These are phyloP conservation scores for Muraenolepis orangiensis DNA, from an alignment of 2,797 vertebrate species.

Conservation along the genomic window DNA sequence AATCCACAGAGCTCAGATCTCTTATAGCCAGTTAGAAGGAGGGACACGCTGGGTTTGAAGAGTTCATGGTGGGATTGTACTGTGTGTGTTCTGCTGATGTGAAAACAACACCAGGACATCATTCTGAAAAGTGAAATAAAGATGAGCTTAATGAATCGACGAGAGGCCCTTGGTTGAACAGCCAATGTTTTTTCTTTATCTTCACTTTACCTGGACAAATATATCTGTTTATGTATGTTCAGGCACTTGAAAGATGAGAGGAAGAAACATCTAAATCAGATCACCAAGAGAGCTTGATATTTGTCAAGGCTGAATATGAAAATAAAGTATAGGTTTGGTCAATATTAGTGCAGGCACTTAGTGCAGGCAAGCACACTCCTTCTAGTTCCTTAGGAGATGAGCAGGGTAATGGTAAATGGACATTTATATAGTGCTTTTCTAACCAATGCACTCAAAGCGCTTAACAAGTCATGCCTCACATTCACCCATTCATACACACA, in stretches of 20 bases:
- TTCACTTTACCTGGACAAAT: neutral
- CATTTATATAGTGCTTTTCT: too few species aligned
- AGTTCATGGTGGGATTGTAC: neutral
- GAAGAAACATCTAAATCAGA: too few species aligned
- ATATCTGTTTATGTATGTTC: neutral
- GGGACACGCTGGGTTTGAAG: neutral
- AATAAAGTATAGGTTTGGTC: too few species aligned
- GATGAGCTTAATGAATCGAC: neutral
- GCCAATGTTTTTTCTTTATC: neutral
- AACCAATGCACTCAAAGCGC: too few species aligned
- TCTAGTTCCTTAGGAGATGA: too few species aligned
- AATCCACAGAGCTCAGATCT: neutral
- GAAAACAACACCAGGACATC: neutral
- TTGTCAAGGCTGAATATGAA: too few species aligned
- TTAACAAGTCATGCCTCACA: too few species aligned
- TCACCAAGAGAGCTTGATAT: too few species aligned
- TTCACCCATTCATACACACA: too few species aligned
- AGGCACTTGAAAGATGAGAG: neutral
- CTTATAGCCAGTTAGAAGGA: neutral
- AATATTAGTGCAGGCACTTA: too few species aligned
- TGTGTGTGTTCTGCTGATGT: conserved; percentile 1
- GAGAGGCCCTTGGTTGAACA: neutral
- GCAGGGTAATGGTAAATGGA: too few species aligned
- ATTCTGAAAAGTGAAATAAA: neutral
- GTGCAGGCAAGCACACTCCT: too few species aligned